Base-by-base conservation (phyloP, 1,140 invertebrate genomes). In the Drosophila burlai region DNA sequence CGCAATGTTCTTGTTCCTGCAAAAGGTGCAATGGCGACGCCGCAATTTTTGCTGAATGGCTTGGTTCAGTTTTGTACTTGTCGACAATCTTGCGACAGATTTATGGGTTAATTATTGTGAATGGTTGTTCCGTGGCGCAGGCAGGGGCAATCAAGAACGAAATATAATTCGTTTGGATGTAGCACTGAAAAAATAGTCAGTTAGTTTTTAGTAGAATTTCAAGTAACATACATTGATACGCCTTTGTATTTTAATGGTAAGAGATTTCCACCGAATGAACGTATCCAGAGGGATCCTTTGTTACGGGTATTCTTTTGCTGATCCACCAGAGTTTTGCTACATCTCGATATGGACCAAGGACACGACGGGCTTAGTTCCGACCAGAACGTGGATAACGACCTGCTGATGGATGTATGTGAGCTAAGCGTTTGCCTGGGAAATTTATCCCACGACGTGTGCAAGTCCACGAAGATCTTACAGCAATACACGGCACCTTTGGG, bases 91-190 rank as follows among this genome's bases (percentile, higher is more conserved):
- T 68, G 65, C 69, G 78, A 78, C 74, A 81, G 83, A 87, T 87
- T 87, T 87, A 87, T 87, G 84, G 75, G 84, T 87, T 87, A 83
- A 89, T 87, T 87, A 87, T 65, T 62, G 66, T 72, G 67, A 72
- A 73, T 60, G 54, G 38, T 36, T 52, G 29, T 36, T 47, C 55
- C 36, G 24, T n/a, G 42, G 26, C n/a, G 16, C 16, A 21, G 3
- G 45, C 15, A 46, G 18, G 18, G 52, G 52, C 52, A 16, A 21
- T 18, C 21, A 9, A 21, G 40, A 42, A 34, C 40, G 15, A 36
- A 59, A 71, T 43, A 67, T 31, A 24, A 43, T 59, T 59, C n/a
- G 29, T 43, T 43, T 34, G 34, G 26, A 34, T 73, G 16, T 50
- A 60, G 69, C 69, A 43, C 52, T 71, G 69, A 60, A n/a, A 47